phyloP scores from a whole-genome alignment of 2,888 invertebrate genomes.

The Coronaproctus castanopsis region DNA sequence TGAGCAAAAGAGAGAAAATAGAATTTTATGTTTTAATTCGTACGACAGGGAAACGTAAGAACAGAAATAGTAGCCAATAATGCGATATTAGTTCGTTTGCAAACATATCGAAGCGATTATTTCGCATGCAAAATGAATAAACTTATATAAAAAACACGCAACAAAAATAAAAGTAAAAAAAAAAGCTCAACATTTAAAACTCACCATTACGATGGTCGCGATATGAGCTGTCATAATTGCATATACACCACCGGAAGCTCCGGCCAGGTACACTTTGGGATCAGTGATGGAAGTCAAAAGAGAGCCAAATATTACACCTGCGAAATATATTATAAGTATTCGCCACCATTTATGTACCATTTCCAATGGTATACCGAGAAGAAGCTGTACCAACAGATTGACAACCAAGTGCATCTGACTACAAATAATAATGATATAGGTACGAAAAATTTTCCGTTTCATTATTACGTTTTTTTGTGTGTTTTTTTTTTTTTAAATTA shows the following conservation, averaged over 20 bases:
- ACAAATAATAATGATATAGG: constrained; percentile 18
- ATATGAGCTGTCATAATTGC: constrained; percentile 83
- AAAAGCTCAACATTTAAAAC: too few relatives aligned
- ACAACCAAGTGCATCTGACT: constrained; percentile 71
- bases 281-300: constrained; percentile 61
- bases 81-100: too few relatives aligned
- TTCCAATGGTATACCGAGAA: constrained; percentile 84
- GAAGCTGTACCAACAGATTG: constrained; percentile 75
- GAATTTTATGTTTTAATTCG: too few relatives aligned
- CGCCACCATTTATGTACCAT: constrained; percentile 94
- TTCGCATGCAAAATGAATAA: too few relatives aligned
- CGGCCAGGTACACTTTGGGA: constrained; percentile 62
- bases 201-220: constrained; percentile 71
- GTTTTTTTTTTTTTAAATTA: too few relatives aligned
- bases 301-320: constrained; percentile 69
- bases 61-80: too few relatives aligned
- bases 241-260: constrained; percentile 90
- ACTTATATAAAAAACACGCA: too few relatives aligned
- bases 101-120: too few relatives aligned
- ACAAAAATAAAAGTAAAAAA: too few relatives aligned
- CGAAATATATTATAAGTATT: constrained; percentile 58
- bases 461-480: neutral
- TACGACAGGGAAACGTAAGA: too few relatives aligned
- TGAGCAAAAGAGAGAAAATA: too few relatives aligned
- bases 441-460: constrained; percentile 3